Evolutionary conservation across 2,113 vertebrate genomes (phyloP), one percentile per base, ranked within the genome.

Genomic region (Tinamus guttatus): DNA sequence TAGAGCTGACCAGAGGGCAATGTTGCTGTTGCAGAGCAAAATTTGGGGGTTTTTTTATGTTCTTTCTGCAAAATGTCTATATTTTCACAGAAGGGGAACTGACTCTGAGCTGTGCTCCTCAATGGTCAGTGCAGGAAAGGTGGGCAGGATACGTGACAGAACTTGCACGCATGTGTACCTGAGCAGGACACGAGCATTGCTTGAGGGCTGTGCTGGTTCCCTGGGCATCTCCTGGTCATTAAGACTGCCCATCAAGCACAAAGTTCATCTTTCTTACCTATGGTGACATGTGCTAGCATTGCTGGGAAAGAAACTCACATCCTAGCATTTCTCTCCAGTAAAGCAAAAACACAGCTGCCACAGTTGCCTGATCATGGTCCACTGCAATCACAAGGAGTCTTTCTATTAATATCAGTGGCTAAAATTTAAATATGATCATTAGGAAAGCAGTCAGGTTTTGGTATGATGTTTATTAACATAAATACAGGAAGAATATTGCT

Each of bases 1-100:
- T 87, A 82, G 13, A 87, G 78, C 70, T 95, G 81, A 82, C 87
- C 96, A 75, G 85, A 91, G 36, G 75, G 64, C 95, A 92, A 40
- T 49, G 40, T 20, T 87, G 28, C 81, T 92, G 81, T 49, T 91
- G 3, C 4, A 3, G 71, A 80, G 62, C 41, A 69, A 81, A 71
- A 27, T 79, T 81, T 71, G 70, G 62, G 76, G 62, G 15, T 79
- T 90, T 79, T 90, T 87, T 52, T 84, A 38, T 71, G 89, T 90
- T 71, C 17, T 56, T 94, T 93, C 95, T 64, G 52, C 43, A 76
- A 71, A 93, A 68, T 13, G 2, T 47, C 1, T 0, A 8, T 47
- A 2, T 90, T 94, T 94, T 68, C 73, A 40, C 19, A 81, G 60
- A 32, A 5, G 6, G 52, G 73, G 49, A 89, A 27, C 0, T 0